phyloP scores from a whole-genome alignment of 1,140 invertebrate genomes.

The Euwallacea fornicatus region DNA sequence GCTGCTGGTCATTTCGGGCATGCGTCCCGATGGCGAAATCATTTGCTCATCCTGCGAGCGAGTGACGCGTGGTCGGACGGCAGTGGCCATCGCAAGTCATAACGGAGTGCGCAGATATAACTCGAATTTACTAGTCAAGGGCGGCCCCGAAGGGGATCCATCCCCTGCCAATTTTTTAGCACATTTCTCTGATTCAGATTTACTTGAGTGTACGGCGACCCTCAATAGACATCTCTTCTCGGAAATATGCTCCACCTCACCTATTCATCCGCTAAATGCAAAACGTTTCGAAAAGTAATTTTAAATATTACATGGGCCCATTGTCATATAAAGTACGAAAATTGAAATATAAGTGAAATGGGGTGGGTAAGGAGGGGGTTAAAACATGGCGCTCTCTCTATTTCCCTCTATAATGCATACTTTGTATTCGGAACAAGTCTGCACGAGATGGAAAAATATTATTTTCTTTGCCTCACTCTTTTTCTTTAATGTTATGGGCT shows the following conservation, averaged over 20 bases:
- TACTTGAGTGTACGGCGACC: not conserved
- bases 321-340: constrained; percentile 49
- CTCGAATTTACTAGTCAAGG: too few relatives aligned
- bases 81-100: too few relatives aligned
- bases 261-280: constrained; percentile 7
- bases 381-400: constrained; percentile 47
- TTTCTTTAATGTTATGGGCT: constrained; percentile 46
- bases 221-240: constrained; percentile 1
- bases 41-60: too few relatives aligned
- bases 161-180: too few relatives aligned
- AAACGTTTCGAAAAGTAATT: constrained; percentile 42
- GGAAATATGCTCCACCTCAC: not conserved
- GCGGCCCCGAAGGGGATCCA: too few relatives aligned
- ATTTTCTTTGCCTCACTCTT: constrained; percentile 50
- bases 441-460: constrained; percentile 52
- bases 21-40: too few relatives aligned
- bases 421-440: constrained; percentile 50
- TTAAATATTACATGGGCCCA: constrained; percentile 43
- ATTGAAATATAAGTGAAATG: constrained; percentile 51
- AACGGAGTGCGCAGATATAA: too few relatives aligned
- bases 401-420: constrained; percentile 50
- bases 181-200: too few relatives aligned
- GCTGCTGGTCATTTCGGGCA: too few relatives aligned
- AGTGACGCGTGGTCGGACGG: too few relatives aligned
- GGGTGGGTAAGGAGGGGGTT: constrained; percentile 34